Evolutionary conservation across 2,113 vertebrate species (phyloP).

Genomic region (Nibea coibor): DNA sequence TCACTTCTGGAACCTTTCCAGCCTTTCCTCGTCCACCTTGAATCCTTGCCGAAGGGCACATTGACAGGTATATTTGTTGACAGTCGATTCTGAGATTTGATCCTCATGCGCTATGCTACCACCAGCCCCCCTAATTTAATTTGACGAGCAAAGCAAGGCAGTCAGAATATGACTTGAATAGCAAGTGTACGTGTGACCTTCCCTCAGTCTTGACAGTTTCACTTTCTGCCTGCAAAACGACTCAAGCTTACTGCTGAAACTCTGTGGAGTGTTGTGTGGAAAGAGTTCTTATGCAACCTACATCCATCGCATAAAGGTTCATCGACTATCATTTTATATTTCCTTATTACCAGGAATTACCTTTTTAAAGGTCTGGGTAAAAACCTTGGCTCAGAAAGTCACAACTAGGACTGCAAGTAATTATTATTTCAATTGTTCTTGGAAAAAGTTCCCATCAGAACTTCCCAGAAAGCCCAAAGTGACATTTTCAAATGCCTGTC

Average conservation of each 20-base stretch:
- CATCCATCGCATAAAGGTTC: neutral
- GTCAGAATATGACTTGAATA: constrained; percentile 34
- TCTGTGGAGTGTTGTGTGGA: neutral
- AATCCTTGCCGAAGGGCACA: neutral
- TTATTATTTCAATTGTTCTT: too few relatives aligned
- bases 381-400: too few relatives aligned
- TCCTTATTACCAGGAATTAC: neutral
- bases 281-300: neutral
- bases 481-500: too few relatives aligned
- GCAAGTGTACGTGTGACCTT: constrained; percentile 38
- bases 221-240: neutral
- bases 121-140: constrained; percentile 16
- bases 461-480: too few relatives aligned
- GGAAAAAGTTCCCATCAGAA: too few relatives aligned
- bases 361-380: neutral
- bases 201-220: constrained; percentile 1
- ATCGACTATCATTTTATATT: neutral
- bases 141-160: constrained; percentile 6
- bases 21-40: neutral
- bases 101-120: neutral
- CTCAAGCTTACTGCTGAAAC: neutral
- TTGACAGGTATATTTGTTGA: constrained; percentile 9
- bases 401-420: neutral
- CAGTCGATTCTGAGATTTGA: constrained; percentile 1
- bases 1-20: neutral